Conservation (phyloP, 2,888 invertebrate species). For the Drosophila subsilvestris region DNA sequence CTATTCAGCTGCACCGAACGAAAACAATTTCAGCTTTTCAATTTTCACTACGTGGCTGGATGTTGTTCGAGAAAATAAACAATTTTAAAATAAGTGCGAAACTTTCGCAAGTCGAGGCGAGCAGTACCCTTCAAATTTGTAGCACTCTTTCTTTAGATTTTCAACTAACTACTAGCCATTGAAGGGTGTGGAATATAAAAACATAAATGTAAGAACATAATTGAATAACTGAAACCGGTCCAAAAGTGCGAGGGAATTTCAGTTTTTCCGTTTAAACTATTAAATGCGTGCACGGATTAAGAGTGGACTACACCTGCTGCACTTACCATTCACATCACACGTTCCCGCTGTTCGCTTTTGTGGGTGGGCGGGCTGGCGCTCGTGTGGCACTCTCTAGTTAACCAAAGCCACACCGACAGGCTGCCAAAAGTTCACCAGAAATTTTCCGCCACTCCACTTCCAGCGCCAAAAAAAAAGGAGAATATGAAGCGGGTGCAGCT, state of each 20-base stretch:
- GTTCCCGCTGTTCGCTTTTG: slow-evolving; percentile 36
- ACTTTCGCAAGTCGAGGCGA: too few species aligned
- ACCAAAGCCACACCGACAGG: slow-evolving; percentile 44
- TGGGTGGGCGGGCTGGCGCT: slow-evolving; percentile 2
- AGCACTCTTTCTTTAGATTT: neutral
- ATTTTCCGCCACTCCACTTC: slow-evolving; percentile 43
- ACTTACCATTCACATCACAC: slow-evolving; percentile 80
- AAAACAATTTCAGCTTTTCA: neutral
- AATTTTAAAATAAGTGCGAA: neutral
- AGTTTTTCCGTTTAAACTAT: neutral
- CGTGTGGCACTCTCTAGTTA: slow-evolving; percentile 36
- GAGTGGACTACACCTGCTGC: slow-evolving; percentile 36
- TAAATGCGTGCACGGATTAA: slow-evolving; percentile 31
- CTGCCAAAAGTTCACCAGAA: slow-evolving; percentile 36
- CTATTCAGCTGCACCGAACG: neutral
- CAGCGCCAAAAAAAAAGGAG: slow-evolving; percentile 18
- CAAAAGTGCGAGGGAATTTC: neutral
- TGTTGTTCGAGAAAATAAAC: neutral
- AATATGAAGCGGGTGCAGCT: slow-evolving; percentile 37
- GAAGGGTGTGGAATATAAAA: too few species aligned
- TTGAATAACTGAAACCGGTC: too few species aligned
- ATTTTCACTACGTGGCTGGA: too few species aligned
- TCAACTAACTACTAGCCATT: neutral
- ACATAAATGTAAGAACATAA: neutral
- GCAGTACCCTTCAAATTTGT: neutral